phyloP scores from a whole-genome alignment of 2,113 vertebrate genomes.

The Chionomys nivalis region DNA sequence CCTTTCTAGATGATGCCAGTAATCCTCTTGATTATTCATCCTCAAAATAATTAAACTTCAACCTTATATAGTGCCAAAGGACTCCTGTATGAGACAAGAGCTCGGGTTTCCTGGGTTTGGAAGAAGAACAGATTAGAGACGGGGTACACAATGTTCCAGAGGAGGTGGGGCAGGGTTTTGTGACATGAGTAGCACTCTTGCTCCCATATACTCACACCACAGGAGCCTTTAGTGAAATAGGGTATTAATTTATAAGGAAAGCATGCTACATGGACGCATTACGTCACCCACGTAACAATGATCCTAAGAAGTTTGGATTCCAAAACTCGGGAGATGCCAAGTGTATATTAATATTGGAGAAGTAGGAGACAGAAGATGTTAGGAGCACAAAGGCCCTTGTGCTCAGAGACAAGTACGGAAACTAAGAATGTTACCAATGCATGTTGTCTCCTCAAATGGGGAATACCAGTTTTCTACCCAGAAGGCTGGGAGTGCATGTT shows the following conservation, averaged over 20 bases:
- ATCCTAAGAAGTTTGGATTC: background rate
- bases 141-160: background rate
- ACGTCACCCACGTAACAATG: background rate
- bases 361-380: background rate
- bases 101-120: constrained; percentile 27
- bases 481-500: background rate
- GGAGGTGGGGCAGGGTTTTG: background rate
- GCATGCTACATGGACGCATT: background rate
- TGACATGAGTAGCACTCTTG: background rate
- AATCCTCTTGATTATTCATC: constrained; percentile 71
- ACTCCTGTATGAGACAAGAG: background rate
- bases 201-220: background rate
- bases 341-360: background rate
- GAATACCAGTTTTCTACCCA: background rate
- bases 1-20: constrained; percentile 57
- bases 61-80: background rate
- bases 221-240: background rate
- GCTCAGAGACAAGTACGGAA: background rate
- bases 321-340: background rate
- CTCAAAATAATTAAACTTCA: constrained; percentile 74
- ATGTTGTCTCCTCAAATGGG: background rate
- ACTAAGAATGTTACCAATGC: background rate
- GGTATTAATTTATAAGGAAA: constrained; percentile 4
- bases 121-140: background rate
- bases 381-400: background rate